Conservation (phyloP, 2,888 invertebrate genomes). For the Ornithoptera alexandrae region DNA sequence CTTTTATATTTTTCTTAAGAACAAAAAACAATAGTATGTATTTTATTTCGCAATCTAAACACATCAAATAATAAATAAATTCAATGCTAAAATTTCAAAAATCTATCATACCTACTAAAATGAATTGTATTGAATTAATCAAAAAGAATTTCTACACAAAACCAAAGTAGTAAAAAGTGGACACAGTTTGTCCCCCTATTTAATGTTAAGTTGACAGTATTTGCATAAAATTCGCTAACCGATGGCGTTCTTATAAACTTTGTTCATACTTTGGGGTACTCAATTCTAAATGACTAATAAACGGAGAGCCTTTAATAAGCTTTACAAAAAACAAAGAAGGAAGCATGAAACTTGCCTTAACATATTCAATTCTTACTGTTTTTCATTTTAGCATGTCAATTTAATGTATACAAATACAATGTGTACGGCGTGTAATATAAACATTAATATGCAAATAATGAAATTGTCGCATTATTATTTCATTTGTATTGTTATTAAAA, state of each 20-base stretch:
- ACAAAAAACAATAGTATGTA: background rate
- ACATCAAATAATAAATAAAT: background rate
- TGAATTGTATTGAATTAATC: background rate
- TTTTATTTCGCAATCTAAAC: background rate
- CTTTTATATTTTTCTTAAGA: background rate
- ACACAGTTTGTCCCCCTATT: slow-evolving; percentile 63
- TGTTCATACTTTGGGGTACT: slow-evolving; percentile 67
- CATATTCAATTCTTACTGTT: background rate
- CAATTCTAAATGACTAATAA: slow-evolving; percentile 71
- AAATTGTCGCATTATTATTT: background rate
- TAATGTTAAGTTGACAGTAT: slow-evolving; percentile 62
- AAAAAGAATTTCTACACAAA: slow-evolving; percentile 29
- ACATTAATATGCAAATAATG: slow-evolving; percentile 2
- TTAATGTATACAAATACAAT: background rate
- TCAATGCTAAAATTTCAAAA: background rate
- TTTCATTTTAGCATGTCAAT: background rate
- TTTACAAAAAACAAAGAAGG: background rate
- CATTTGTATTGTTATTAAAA: slow-evolving; percentile 23
- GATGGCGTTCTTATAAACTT: slow-evolving; percentile 61
- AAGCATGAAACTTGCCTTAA: background rate
- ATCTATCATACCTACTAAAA: background rate
- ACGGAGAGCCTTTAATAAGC: slow-evolving; percentile 53
- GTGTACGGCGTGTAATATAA: background rate
- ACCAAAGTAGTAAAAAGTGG: slow-evolving; percentile 57
- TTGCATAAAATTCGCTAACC: slow-evolving; percentile 71